phyloP scores from a whole-genome alignment of 2,113 vertebrate genomes.

The Mus spicilegus region DNA sequence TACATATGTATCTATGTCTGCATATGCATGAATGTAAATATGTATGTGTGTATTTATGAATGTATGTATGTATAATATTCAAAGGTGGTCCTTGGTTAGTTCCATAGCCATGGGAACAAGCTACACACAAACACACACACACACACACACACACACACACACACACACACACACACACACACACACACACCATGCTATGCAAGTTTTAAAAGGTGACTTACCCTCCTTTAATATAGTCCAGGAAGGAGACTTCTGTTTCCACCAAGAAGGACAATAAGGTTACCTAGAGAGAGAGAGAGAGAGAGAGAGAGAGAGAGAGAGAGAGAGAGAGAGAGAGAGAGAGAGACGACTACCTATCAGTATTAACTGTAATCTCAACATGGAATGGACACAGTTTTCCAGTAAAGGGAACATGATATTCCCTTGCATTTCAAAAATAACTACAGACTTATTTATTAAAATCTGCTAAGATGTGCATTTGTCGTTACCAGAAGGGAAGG shows the following conservation, averaged over 20 bases:
- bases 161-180: slow-evolving; percentile 30
- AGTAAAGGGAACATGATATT: slow-evolving; percentile 12
- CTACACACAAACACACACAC: not conserved
- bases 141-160: not conserved
- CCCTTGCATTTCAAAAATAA: slow-evolving; percentile 14
- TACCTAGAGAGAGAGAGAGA: slow-evolving; percentile 87
- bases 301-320: not conserved
- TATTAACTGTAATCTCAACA: not conserved
- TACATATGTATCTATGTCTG: not conserved
- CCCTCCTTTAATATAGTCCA: slow-evolving; percentile 99
- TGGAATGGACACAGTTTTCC: not conserved
- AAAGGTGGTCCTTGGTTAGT: slow-evolving; percentile 8
- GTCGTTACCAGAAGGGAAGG: slow-evolving; percentile 17
- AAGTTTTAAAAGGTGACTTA: slow-evolving; percentile 86
- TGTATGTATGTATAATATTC: not conserved
- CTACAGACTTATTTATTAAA: slow-evolving; percentile 4
- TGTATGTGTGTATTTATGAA: not conserved
- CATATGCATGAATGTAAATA: not conserved
- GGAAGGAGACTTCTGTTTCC: slow-evolving; percentile 98
- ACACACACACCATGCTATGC: slow-evolving; percentile 34
- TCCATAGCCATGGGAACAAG: not conserved
- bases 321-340: not conserved
- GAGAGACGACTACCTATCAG: not conserved
- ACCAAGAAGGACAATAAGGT: slow-evolving; percentile 98
- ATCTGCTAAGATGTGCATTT: not conserved